These are phyloP conservation scores for Archocentrus centrarchus DNA, from an alignment of 2,113 vertebrate genomes.

Conservation along the genomic window DNA sequence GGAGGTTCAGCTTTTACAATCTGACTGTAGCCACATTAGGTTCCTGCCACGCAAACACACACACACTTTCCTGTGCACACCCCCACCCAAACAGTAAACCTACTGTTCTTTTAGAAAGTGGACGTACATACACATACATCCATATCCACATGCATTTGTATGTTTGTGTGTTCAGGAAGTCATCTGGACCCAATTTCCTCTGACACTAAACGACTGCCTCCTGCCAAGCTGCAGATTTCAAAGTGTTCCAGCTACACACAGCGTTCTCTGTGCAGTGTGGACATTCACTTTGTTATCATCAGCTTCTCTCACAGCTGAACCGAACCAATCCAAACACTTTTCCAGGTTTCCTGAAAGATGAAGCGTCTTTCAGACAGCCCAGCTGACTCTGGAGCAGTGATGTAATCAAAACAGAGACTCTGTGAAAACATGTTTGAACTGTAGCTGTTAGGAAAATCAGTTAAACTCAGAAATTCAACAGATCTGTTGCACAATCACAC, in stretches of 20 bases:
- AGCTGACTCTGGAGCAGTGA: not conserved
- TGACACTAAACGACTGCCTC: not conserved
- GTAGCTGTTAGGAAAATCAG: not conserved
- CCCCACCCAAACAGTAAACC: not conserved
- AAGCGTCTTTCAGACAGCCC: not conserved
- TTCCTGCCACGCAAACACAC: not conserved
- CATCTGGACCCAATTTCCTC: slow-evolving; percentile 17
- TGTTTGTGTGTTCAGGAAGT: slow-evolving; percentile 4
- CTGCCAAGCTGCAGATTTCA: not conserved
- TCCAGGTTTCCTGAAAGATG: not conserved
- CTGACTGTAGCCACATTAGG: too few species aligned
- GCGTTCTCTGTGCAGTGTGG: not conserved
- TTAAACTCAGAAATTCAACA: not conserved
- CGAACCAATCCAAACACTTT: not conserved
- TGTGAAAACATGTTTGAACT: not conserved
- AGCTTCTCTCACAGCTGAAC: not conserved
- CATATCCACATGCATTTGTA: not conserved
- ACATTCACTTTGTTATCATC: not conserved
- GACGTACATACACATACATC: not conserved
- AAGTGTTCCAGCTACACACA: not conserved
- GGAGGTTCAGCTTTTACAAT: not conserved
- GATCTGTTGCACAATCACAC: not conserved
- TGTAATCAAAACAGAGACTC: not conserved
- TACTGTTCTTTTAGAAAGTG: not conserved
- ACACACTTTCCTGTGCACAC: not conserved